A percentile compares a stretch with the other conserved stretches of the same genome.
These are phyloP conservation scores for Panthera leo DNA, from an alignment of 2,113 vertebrate genomes.

Conservation along the genomic window DNA sequence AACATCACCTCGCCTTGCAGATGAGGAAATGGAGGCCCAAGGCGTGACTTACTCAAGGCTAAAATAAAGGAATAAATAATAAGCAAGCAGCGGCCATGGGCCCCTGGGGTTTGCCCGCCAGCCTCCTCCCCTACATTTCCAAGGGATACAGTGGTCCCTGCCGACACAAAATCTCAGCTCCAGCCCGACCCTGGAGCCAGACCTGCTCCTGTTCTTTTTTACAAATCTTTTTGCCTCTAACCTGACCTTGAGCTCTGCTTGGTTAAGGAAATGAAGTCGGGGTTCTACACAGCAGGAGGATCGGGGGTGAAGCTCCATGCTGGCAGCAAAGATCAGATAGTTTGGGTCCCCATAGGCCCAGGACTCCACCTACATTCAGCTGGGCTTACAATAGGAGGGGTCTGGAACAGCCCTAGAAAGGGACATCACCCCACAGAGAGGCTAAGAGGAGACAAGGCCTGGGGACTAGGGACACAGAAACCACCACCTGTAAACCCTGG, in stretches of 20 bases:
- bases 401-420: neutral
- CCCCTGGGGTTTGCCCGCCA: neutral
- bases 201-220: neutral
- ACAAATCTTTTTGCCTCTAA: neutral
- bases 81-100: accelerated
- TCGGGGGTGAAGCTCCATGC: neutral
- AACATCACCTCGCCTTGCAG: neutral
- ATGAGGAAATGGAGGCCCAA: accelerated
- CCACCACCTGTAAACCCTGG: neutral
- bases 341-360: neutral
- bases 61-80: neutral
- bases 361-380: neutral
- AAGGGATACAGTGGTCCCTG: neutral
- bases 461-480: neutral
- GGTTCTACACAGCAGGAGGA: neutral
- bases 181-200: neutral
- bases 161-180: accelerated
- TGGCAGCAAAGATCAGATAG: accelerated
- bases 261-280: neutral
- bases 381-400: neutral
- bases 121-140: neutral
- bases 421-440: neutral
- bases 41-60: neutral
- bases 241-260: slow-evolving; percentile 37
- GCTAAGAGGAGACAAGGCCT: neutral